Conservation (phyloP, 2,113 vertebrate species). For the Channa argus region DNA sequence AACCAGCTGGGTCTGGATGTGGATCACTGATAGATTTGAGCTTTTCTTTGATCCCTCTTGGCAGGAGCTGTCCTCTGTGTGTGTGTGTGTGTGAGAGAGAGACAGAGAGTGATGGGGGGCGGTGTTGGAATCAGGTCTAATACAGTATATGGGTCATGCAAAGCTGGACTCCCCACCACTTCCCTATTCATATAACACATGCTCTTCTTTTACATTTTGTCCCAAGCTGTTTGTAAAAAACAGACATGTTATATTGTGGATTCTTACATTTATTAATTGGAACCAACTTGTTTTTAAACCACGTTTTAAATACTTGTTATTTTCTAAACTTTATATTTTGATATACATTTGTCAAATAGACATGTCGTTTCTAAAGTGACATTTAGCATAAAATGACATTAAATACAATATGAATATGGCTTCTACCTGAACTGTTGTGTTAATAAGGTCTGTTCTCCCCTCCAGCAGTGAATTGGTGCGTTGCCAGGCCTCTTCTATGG, state of each 20-base stretch:
- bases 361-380: too few relatives aligned
- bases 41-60: constrained; percentile 66
- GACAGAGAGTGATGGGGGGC: too few relatives aligned
- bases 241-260: too few relatives aligned
- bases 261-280: too few relatives aligned
- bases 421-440: constrained; percentile 78
- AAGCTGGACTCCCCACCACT: constrained; percentile 28
- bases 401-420: neutral
- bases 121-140: constrained; percentile 24
- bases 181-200: constrained; percentile 20
- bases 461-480: constrained; percentile 71
- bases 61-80: constrained; percentile 27
- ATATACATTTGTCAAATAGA: too few relatives aligned
- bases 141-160: constrained; percentile 65
- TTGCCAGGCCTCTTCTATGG: constrained; percentile 85
- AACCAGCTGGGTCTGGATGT: constrained; percentile 64
- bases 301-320: too few relatives aligned
- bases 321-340: too few relatives aligned
- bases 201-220: constrained; percentile 8
- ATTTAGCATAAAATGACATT: too few relatives aligned
- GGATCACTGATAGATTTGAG: constrained; percentile 74
- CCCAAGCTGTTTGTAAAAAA: too few relatives aligned
- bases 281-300: too few relatives aligned
- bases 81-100: neutral
- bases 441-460: constrained; percentile 66